Base-by-base conservation (phyloP, 2,888 invertebrate species). In the Andricus quercusramuli region DNA sequence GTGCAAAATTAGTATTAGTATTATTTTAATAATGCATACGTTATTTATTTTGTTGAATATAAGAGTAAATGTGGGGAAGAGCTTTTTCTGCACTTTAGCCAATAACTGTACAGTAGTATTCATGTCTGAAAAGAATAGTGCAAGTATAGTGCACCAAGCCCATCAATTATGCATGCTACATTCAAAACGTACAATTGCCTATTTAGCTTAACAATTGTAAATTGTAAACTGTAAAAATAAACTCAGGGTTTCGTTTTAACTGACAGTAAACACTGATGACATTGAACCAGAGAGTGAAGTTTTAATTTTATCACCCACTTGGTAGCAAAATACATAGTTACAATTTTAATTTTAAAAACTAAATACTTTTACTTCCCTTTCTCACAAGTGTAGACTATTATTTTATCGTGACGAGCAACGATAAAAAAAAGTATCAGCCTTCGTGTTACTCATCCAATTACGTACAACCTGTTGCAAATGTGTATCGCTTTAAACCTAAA, bases 401-500 rank as follows among this genome's bases (percentile, higher is more conserved):
- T 17, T 47, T 22, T 25, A 70, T 56, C 56, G 74, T 56, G 32
- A 32, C 56, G 13, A 56, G 74, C 13, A 32, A 74, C 56, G 37
- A 15, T 56, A 29, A 56, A 29, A 25, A 62, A 62, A 62, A 25
- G 13, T 17, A 15, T 68, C 6, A 68, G 17, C 13, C 44, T 47
- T 44, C 32, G 25, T 29, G 62, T 29, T 25, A 51, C 29, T 56
- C 29, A 51, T 56, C 29, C n/a, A 44, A 44, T 68, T 68, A 74
- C 74, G 56, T 25, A 32, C 74, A 74, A 74, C 74, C 74, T 74
- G 74, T 74, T 74, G 74, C 70, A 74, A 74, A 51, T 47, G 25
- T n/a, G 15, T 25, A 25, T 51, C 56, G 32, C 32, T 74, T 20
- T 20, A 56, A 56, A 56, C 32, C n/a, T 74, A 51, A 51, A 29